phyloP scores from a whole-genome alignment of 2,888 invertebrate species.

The Phanerotoma sp. region DNA sequence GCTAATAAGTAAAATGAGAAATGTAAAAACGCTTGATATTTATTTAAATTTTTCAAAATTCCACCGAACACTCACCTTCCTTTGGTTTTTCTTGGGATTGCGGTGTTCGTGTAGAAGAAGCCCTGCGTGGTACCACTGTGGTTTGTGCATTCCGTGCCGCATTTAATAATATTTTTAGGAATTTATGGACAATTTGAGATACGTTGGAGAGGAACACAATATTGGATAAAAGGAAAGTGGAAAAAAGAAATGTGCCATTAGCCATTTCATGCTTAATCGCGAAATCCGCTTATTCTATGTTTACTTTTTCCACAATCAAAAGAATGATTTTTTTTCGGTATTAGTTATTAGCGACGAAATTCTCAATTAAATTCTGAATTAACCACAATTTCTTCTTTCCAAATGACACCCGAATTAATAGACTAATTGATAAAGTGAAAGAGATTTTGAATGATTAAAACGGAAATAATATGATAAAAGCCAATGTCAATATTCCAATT shows the following conservation, averaged over 20 bases:
- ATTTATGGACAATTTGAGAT: conserved; percentile 28
- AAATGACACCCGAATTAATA: no score
- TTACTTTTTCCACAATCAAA: background rate
- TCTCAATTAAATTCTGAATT: no score
- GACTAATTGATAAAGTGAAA: no score
- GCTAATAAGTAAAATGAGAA: no score
- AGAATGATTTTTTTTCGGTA: no score
- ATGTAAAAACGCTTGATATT: no score
- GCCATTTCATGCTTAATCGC: conserved; percentile 50
- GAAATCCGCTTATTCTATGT: conserved; percentile 23
- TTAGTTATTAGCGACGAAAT: no score
- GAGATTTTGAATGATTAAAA: no score
- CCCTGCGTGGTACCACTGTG: conserved; percentile 55
- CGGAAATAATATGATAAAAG: no score
- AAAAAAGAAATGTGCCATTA: conserved; percentile 56
- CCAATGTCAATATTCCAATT: conserved; percentile 4
- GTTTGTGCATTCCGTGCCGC: conserved; percentile 57
- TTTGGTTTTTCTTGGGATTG: conserved; percentile 55
- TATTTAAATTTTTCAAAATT: conserved; percentile 22
- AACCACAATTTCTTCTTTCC: no score
- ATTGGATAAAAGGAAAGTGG: conserved; percentile 34
- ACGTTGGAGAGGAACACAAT: conserved; percentile 23
- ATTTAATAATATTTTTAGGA: conserved; percentile 36
- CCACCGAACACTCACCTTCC: conserved; percentile 54
- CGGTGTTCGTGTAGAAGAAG: conserved; percentile 53